Percentiles rank a stretch among this genome's conserved stretches.
Evolutionary conservation across 37 sponge, comb jelly and placozoan species (phyloP).

Genomic region (Hexactinellida sp.): DNA sequence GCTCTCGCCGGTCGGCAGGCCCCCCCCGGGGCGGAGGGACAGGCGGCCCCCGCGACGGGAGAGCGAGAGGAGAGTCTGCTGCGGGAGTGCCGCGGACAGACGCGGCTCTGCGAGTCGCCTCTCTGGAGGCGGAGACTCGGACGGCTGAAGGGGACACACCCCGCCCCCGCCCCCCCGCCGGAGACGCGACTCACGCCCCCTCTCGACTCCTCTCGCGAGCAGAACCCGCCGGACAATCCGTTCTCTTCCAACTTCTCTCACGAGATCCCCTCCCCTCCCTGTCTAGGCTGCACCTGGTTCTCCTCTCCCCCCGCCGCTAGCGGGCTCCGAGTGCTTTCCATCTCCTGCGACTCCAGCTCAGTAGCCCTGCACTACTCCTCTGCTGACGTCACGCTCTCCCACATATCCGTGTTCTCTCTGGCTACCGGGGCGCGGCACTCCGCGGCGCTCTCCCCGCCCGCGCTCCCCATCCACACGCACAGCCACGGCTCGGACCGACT

Average conservation of each 20-base stretch:
- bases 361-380: background rate
- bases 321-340: background rate
- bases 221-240: background rate
- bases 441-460: background rate
- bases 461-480: background rate
- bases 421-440: background rate
- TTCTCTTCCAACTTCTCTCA: conserved; percentile 12
- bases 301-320: background rate
- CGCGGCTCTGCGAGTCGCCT: background rate
- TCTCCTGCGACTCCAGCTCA: background rate
- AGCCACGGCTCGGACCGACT: background rate
- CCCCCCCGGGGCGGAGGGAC: background rate
- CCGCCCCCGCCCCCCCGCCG: background rate
- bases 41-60: background rate
- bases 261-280: background rate
- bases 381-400: background rate
- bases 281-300: background rate
- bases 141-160: background rate
- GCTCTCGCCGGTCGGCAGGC: background rate
- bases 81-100: background rate
- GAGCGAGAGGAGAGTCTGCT: background rate
- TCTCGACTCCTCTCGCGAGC: background rate
- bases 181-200: background rate
- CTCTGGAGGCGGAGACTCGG: background rate
- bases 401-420: background rate